Conservation (phyloP, 2,888 invertebrate genomes). For the Myathropa florea region DNA sequence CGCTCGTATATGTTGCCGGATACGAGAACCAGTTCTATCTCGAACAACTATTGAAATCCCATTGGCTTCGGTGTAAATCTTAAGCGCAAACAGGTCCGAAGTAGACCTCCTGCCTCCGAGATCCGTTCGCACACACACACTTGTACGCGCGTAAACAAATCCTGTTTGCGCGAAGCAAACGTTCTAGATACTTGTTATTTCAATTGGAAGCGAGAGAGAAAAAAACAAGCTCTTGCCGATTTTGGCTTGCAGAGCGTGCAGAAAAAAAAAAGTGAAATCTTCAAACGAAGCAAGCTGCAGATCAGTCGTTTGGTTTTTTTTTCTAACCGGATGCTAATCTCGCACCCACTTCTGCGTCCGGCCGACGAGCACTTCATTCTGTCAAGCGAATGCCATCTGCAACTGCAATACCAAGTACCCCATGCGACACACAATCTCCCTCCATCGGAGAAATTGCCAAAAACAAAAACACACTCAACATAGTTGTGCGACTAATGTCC, state of each 20-base stretch:
- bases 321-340: neutral
- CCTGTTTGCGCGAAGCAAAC: conserved; percentile 45
- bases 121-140: neutral
- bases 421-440: neutral
- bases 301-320: conserved; percentile 4
- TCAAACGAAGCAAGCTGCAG: conserved; percentile 12
- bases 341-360: conserved; percentile 18
- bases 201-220: neutral
- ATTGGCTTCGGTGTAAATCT: conserved; percentile 13
- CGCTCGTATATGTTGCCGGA: conserved; percentile 32
- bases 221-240: neutral
- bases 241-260: conserved; percentile 1
- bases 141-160: conserved; percentile 3
- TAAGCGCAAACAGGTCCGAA: conserved; percentile 45
- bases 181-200: conserved; percentile 35
- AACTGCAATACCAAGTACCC: conserved; percentile 46
- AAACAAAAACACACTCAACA: conserved; percentile 15
- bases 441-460: conserved; percentile 58
- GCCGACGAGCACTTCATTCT: conserved; percentile 4
- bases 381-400: conserved; percentile 44
- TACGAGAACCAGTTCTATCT: conserved; percentile 59
- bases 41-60: conserved; percentile 22
- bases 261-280: conserved; percentile 17
- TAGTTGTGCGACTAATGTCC: neutral
- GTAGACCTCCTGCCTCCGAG: neutral